Conservation (phyloP, 2,113 vertebrate species). For the Nothoprocta perdicaria region DNA sequence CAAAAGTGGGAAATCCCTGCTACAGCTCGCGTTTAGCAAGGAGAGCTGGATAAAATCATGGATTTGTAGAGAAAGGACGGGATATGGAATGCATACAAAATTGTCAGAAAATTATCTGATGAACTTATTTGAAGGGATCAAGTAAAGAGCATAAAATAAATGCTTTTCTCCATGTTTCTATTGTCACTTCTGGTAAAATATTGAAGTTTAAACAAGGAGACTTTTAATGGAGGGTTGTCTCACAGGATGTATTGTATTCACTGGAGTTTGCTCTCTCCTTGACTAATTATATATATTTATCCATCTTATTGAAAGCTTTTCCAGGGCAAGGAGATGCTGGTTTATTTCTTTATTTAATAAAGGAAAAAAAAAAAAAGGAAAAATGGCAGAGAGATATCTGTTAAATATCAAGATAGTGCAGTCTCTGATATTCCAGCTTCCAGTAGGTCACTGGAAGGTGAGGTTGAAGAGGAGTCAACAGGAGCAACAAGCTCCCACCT, state of each 20-base stretch:
- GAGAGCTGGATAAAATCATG: background rate
- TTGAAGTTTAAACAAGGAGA: conserved; percentile 74
- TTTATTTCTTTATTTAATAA: conserved; percentile 63
- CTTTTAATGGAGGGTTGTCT: conserved; percentile 78
- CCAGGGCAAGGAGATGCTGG: conserved; percentile 65
- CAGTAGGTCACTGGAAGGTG: background rate
- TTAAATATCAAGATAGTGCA: background rate
- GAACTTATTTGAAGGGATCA: conserved; percentile 14
- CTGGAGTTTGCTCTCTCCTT: conserved; percentile 72
- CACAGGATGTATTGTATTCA: conserved; percentile 71
- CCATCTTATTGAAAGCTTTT: conserved; percentile 73
- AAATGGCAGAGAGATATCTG: background rate
- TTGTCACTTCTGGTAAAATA: conserved; percentile 74
- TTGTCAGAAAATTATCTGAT: conserved; percentile 15
- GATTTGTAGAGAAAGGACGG: background rate
- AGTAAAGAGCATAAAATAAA: conserved; percentile 59
- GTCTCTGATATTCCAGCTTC: background rate
- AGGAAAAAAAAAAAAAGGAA: background rate
- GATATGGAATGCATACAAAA: background rate
- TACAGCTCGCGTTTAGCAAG: background rate
- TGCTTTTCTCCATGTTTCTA: conserved; percentile 45
- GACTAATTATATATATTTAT: conserved; percentile 78
- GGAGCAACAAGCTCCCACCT: background rate
- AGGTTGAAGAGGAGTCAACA: fast-evolving
- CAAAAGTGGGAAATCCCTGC: background rate